These are phyloP conservation scores for Stichodactyla helianthus DNA, from an alignment of 64 coral and sea anemone genomes.

Conservation along the genomic window DNA sequence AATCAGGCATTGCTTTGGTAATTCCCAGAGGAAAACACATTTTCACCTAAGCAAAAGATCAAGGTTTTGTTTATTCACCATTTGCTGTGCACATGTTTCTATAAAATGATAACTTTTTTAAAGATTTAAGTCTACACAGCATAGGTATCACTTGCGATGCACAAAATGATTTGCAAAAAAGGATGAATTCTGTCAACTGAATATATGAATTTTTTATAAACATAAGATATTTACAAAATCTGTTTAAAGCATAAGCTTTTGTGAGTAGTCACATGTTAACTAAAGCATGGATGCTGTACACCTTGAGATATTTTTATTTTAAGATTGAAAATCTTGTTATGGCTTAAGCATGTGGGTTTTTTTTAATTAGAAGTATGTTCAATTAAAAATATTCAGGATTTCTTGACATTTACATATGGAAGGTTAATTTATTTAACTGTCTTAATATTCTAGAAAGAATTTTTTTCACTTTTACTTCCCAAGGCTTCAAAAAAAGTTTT, in stretches of 20 bases:
- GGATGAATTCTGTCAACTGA: not conserved
- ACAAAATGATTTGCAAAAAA: not conserved
- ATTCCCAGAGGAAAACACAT: not conserved
- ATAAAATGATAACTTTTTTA: too few relatives aligned
- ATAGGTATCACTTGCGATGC: not conserved
- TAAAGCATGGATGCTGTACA: not conserved
- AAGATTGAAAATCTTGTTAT: not conserved
- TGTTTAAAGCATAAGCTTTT: not conserved
- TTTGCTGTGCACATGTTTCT: too few relatives aligned
- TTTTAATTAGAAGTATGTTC: not conserved
- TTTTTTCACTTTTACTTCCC: too few relatives aligned
- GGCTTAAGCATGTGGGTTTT: not conserved
- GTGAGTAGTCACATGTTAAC: too few relatives aligned
- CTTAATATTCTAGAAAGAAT: not conserved
- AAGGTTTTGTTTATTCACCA: not conserved
- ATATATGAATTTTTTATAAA: not conserved
- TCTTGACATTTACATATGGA: not conserved
- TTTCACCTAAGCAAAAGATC: not conserved
- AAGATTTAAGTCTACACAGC: too few relatives aligned
- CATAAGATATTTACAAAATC: not conserved
- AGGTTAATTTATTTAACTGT: not conserved
- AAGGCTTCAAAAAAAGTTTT: too few relatives aligned
- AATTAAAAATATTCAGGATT: not conserved
- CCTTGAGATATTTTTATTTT: not conserved
- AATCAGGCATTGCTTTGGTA: not conserved